phyloP scores from a whole-genome alignment of 2,113 vertebrate species.

The Ptyas mucosa region DNA sequence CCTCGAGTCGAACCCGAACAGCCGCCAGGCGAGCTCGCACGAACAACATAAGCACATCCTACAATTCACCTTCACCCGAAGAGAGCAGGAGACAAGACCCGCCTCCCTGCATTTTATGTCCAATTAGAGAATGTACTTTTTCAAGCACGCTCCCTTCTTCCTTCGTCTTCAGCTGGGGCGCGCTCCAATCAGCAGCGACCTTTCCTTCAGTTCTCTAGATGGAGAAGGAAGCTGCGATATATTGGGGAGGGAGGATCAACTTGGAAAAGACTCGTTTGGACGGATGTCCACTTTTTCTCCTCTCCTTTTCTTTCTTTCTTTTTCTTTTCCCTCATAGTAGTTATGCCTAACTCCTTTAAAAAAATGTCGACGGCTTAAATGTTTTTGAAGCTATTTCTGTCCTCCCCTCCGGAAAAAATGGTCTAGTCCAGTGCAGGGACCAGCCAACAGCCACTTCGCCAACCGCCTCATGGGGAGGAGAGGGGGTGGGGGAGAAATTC shows the following conservation, averaged over 20 bases:
- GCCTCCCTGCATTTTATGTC: slow-evolving; percentile 6
- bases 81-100: slow-evolving; percentile 4
- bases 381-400: background rate
- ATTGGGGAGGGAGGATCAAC: background rate
- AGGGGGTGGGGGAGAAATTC: rapidly evolving
- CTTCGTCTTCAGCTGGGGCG: background rate
- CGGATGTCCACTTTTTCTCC: background rate
- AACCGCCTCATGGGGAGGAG: background rate
- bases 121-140: slow-evolving; percentile 42
- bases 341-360: background rate
- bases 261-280: background rate
- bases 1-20: background rate
- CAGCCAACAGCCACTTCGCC: background rate
- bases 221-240: background rate
- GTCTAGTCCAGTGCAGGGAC: background rate
- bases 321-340: background rate
- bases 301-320: background rate
- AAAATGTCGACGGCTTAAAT: background rate
- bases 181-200: slow-evolving; percentile 29
- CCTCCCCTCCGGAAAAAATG: background rate
- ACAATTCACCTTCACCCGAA: slow-evolving; percentile 70
- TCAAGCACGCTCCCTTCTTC: slow-evolving; percentile 12
- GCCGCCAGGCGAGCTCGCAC: rapidly evolving
- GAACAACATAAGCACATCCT: slow-evolving; percentile 54
- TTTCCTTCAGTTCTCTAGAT: background rate